Conservation (phyloP, 2,113 vertebrate species). For the Sturnus vulgaris region DNA sequence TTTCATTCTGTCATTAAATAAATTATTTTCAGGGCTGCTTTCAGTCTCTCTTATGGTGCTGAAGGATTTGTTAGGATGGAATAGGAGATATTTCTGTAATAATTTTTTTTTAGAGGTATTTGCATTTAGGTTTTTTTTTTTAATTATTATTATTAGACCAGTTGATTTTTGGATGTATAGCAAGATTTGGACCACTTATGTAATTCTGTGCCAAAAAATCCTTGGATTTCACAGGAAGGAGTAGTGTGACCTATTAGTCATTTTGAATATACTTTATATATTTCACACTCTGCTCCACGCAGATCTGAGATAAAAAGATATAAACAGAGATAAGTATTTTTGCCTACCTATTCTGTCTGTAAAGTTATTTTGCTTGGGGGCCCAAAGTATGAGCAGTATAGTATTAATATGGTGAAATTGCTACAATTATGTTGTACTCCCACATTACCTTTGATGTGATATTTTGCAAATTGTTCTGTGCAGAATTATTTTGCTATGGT, state of each 20-base stretch:
- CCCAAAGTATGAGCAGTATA: conserved; percentile 5
- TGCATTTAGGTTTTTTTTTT: background rate
- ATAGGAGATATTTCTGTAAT: background rate
- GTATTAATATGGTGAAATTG: conserved; percentile 65
- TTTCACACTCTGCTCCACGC: background rate
- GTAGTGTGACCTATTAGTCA: background rate
- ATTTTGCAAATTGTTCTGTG: conserved; percentile 56
- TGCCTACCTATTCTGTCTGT: background rate
- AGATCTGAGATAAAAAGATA: conserved; percentile 20
- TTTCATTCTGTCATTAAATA: background rate
- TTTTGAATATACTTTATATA: background rate
- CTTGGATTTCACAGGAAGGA: background rate
- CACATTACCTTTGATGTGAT: conserved; percentile 46
- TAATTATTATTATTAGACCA: no score
- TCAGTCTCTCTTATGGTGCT: background rate
- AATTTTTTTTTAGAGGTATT: background rate
- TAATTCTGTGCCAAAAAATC: background rate
- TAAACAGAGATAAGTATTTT: conserved; percentile 28
- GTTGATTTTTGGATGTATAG: background rate
- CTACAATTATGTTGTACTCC: conserved; percentile 54
- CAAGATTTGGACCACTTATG: background rate
- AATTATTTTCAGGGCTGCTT: conserved; percentile 19
- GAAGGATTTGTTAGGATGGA: background rate
- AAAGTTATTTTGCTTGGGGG: conserved; percentile 48
- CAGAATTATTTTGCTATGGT: conserved; percentile 56